Conservation (phyloP, 2,888 invertebrate genomes). For the Pseudeuparius sepicola region DNA sequence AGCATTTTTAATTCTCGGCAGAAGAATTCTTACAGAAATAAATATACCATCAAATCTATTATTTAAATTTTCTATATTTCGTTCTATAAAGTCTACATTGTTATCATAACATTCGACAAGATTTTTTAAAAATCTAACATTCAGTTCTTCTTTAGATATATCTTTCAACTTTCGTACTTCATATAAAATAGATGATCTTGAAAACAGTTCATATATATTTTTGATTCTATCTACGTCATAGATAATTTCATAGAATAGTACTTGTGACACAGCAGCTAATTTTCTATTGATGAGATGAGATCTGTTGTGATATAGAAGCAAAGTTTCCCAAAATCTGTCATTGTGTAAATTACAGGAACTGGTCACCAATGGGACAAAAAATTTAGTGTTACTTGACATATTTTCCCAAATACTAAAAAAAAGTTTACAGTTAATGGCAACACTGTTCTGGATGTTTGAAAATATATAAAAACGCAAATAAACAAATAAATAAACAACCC, state of each 20-base stretch:
- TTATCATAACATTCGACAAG: constrained; percentile 32
- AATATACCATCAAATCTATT: constrained; percentile 28
- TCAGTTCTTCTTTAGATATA: constrained; percentile 28
- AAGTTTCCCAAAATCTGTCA: constrained; percentile 52
- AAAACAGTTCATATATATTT: constrained; percentile 30
- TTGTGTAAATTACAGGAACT: constrained; percentile 30
- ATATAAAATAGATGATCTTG: constrained; percentile 31
- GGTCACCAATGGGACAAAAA: constrained; percentile 33
- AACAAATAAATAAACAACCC: too few relatives aligned
- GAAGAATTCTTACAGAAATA: constrained; percentile 38
- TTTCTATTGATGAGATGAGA: constrained; percentile 66
- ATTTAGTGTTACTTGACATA: constrained; percentile 27
- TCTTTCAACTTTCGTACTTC: constrained; percentile 32
- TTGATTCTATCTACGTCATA: constrained; percentile 25
- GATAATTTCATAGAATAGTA: constrained; percentile 29
- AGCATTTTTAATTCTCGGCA: constrained; percentile 34
- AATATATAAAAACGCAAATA: too few relatives aligned
- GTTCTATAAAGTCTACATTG: constrained; percentile 24
- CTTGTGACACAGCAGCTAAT: constrained; percentile 45
- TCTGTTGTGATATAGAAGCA: constrained; percentile 52
- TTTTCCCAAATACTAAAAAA: constrained; percentile 29
- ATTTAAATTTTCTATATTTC: constrained; percentile 24
- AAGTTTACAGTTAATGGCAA: too few relatives aligned
- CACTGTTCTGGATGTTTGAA: too few relatives aligned
- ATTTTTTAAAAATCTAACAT: constrained; percentile 28